A percentile compares a stretch with the other conserved stretches of the same genome.
Evolutionary conservation across 2,888 invertebrate species (phyloP).

Genomic region (Tipula lateralis): DNA sequence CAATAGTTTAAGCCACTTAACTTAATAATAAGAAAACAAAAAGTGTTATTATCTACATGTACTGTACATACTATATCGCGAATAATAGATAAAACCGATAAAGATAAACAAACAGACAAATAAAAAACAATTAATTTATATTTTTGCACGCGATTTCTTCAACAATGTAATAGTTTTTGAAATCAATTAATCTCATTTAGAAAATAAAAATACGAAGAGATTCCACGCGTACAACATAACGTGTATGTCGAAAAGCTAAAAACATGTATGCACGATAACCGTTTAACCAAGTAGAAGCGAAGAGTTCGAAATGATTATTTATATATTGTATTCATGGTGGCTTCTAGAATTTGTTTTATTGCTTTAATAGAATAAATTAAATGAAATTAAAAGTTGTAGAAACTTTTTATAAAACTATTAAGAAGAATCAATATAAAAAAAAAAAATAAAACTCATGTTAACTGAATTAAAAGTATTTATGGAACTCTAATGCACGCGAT

Average conservation of each 20-base stretch:
- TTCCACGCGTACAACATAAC: not conserved
- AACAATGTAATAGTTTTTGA: not conserved
- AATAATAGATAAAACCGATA: constrained; percentile 1
- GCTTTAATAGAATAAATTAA: not conserved
- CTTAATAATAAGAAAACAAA: not conserved
- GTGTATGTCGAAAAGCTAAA: not conserved
- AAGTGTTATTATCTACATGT: not conserved
- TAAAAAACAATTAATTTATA: not conserved
- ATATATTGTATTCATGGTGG: not conserved
- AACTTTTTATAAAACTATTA: not conserved
- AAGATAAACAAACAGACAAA: not conserved
- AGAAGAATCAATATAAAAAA: not conserved
- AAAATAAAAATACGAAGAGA: not conserved
- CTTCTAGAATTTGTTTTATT: not conserved
- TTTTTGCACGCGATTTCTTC: constrained; percentile 1
- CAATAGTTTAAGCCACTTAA: not conserved
- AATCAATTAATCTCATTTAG: constrained; percentile 19
- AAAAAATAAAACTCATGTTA: not conserved
- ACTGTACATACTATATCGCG: not conserved
- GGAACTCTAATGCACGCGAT: not conserved
- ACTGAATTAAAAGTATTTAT: not conserved
- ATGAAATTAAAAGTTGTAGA: not conserved
- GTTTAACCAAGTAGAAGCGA: not conserved
- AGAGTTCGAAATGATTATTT: not conserved
- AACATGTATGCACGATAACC: not conserved